Evolutionary conservation across 2,113 vertebrate genomes (phyloP).

Genomic region (Shinisaurus crocodilurus): DNA sequence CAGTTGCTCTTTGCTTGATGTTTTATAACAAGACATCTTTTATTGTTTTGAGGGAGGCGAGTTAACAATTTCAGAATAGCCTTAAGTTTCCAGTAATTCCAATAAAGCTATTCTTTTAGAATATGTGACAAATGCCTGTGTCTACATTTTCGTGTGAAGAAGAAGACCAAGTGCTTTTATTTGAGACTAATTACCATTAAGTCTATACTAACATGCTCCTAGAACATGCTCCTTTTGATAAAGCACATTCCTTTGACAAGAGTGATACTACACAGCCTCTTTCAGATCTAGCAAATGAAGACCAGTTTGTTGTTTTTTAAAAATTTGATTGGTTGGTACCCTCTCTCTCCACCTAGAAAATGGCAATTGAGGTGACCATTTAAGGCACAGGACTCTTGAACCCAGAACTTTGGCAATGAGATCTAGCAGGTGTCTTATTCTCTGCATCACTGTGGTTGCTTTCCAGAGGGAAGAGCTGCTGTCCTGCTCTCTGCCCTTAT

Average conservation of each 20-base stretch:
- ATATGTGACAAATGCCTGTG: neutral
- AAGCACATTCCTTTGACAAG: constrained; percentile 20
- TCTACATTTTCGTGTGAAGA: neutral
- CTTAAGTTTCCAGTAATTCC: too few species aligned
- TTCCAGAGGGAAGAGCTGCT: neutral
- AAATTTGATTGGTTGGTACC: too few species aligned
- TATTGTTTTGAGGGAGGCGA: too few species aligned
- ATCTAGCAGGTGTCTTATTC: neutral
- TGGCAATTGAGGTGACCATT: too few species aligned
- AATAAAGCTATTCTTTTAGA: too few species aligned
- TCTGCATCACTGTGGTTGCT: neutral
- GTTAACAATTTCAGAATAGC: too few species aligned
- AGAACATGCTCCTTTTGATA: neutral
- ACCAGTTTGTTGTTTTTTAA: neutral
- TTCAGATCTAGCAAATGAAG: neutral
- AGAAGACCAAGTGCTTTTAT: constrained; percentile 29
- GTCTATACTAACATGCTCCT: neutral
- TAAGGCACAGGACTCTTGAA: neutral
- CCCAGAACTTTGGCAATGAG: neutral
- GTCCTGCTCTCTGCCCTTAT: neutral
- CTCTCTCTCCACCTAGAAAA: too few species aligned
- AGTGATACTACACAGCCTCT: constrained; percentile 1
- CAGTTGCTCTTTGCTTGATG: too few species aligned
- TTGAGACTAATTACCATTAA: constrained; percentile 42
- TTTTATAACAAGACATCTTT: too few species aligned